Evolutionary conservation across 2,113 vertebrate genomes (phyloP), one percentile per base, ranked within the genome.

Genomic region (Nannospalax galili): DNA sequence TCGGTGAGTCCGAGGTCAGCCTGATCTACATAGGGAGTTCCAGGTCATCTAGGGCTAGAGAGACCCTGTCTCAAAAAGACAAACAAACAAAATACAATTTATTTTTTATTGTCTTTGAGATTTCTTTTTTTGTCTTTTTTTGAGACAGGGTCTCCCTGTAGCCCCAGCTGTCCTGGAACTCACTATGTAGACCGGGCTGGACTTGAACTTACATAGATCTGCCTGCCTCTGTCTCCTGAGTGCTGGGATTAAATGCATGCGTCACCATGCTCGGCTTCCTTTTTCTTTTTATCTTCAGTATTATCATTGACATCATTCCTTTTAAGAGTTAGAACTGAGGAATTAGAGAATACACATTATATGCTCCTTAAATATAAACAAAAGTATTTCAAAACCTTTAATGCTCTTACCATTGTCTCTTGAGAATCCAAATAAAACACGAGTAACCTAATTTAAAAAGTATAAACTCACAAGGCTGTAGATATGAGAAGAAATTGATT

Each of bases 31-130:
- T n/a, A n/a, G n/a, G n/a, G n/a, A n/a, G n/a, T n/a, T n/a, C n/a
- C n/a, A n/a, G n/a, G n/a, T n/a, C n/a, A n/a, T n/a, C n/a, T n/a
- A n/a, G n/a, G n/a, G n/a, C n/a, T n/a, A n/a, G n/a, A n/a, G n/a
- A n/a, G n/a, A n/a, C n/a, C n/a, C n/a, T n/a, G n/a, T n/a, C n/a
- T n/a, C n/a, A n/a, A n/a, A n/a, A n/a, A n/a, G n/a, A n/a, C n/a
- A n/a, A n/a, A n/a, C n/a, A n/a, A n/a, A n/a, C n/a, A n/a, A n/a
- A n/a, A n/a, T n/a, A n/a, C n/a, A 90, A 84, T 9, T 80, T 92
- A 88, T 67, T 73, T 86, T 93, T 81, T n/a, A 91, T 85, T 30
- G 32, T 94, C 35, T 58, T 24, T 75, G 64, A 69, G 58, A 70
- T 32, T 89, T 84, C 64, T 69, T 45, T 70, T 88, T 70, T 72